phyloP scores from a whole-genome alignment of 2,888 invertebrate species.

The Saturnia pavonia region DNA sequence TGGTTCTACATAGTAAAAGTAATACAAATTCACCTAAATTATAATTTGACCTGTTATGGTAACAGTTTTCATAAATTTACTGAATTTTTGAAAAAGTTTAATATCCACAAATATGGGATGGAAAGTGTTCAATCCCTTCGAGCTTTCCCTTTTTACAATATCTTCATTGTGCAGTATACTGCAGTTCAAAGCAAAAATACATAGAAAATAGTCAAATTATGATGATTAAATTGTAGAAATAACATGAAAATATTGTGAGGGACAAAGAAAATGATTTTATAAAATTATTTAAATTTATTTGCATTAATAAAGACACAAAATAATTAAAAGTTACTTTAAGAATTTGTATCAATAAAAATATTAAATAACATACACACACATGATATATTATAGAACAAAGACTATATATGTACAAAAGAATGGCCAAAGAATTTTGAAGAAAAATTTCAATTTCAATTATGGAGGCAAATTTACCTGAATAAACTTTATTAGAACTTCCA shows the following conservation, averaged over 20 bases:
- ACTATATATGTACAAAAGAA: too few species aligned
- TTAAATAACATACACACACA: too few species aligned
- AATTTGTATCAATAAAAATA: too few species aligned
- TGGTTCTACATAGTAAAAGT: not conserved
- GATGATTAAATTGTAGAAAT: not conserved
- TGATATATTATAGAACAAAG: too few species aligned
- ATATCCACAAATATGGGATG: not conserved
- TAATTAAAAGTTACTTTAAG: too few species aligned
- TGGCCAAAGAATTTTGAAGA: too few species aligned
- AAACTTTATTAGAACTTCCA: slow-evolving; percentile 51
- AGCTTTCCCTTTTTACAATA: not conserved
- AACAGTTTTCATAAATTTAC: not conserved
- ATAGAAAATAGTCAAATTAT: not conserved
- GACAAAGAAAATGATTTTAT: not conserved
- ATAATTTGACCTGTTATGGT: not conserved
- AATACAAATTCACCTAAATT: not conserved
- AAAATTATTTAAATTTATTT: too few species aligned
- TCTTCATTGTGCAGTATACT: not conserved
- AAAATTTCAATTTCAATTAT: too few species aligned
- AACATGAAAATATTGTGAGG: not conserved
- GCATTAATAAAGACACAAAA: too few species aligned
- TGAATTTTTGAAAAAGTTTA: not conserved
- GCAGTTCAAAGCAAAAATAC: not conserved
- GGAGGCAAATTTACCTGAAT: slow-evolving; percentile 47
- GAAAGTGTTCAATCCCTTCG: not conserved